A percentile compares a stretch with the other conserved stretches of the same genome.
Evolutionary conservation across 2,888 invertebrate species (phyloP).

Genomic region (Cordilura impudica): DNA sequence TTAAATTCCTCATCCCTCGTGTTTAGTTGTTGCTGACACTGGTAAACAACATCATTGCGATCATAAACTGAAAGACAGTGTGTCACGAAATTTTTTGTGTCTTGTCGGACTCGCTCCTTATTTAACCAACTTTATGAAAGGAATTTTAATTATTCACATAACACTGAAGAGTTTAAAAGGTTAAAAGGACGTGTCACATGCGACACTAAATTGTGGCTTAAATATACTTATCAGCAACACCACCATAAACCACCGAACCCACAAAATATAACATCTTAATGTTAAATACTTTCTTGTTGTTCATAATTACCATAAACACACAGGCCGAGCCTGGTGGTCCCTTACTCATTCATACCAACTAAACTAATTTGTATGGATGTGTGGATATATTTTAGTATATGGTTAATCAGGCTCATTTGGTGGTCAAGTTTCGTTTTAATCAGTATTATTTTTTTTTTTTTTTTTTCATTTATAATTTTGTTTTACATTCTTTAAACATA

Average conservation of each 20-base stretch:
- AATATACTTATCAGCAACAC: slow-evolving; percentile 73
- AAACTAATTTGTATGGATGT: slow-evolving; percentile 15
- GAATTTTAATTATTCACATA: too few relatives aligned
- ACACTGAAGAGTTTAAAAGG: too few relatives aligned
- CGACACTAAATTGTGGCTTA: slow-evolving; percentile 72
- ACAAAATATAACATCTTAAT: not conserved
- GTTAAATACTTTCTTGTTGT: slow-evolving; percentile 35
- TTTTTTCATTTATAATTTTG: slow-evolving; percentile 32
- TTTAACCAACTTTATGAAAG: too few relatives aligned
- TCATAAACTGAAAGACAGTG: too few relatives aligned
- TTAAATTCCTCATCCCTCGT: too few relatives aligned
- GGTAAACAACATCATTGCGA: too few relatives aligned
- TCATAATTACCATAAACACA: slow-evolving; percentile 29
- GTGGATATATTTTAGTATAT: slow-evolving; percentile 21
- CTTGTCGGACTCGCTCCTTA: too few relatives aligned
- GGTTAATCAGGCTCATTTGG: slow-evolving; percentile 77
- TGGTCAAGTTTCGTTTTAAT: slow-evolving; percentile 68
- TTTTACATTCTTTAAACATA: slow-evolving; percentile 2
- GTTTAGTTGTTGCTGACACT: too few relatives aligned
- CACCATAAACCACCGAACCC: too few relatives aligned
- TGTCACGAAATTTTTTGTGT: too few relatives aligned
- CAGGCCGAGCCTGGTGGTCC: too few relatives aligned
- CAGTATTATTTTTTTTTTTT: slow-evolving; percentile 50
- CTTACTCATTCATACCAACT: not conserved
- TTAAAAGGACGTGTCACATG: slow-evolving; percentile 75